Percentiles rank a stretch among this genome's conserved stretches.
Conservation (phyloP, 2,113 vertebrate genomes). For the Nothoprocta pentlandii region DNA sequence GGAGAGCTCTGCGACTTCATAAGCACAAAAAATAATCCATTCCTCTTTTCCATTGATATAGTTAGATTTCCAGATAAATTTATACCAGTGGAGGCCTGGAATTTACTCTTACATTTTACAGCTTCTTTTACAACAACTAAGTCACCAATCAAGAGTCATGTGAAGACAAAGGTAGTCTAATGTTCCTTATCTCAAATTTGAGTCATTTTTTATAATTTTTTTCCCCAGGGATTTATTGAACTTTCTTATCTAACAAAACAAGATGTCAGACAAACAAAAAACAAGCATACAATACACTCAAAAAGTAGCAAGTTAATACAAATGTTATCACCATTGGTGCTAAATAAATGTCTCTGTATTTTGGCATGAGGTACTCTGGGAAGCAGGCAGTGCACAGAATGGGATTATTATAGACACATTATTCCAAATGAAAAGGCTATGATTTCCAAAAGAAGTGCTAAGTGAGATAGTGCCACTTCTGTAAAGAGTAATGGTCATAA, state of each 20-base stretch:
- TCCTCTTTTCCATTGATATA: neutral
- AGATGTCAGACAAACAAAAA: neutral
- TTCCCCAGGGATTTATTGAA: neutral
- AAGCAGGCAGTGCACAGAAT: neutral
- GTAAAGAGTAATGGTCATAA: neutral
- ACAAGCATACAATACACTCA: neutral
- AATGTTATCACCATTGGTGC: neutral
- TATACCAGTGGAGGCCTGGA: neutral
- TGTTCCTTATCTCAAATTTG: neutral
- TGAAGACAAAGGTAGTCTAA: neutral
- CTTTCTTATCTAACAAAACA: neutral
- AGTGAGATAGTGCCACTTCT: neutral
- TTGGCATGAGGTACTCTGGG: neutral
- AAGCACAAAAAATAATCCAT: neutral
- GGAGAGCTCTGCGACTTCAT: neutral
- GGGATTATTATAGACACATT: constrained; percentile 2
- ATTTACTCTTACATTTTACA: neutral
- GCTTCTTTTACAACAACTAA: neutral
- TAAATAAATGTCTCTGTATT: neutral
- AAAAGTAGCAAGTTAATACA: neutral
- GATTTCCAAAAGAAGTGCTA: neutral
- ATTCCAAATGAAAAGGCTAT: neutral
- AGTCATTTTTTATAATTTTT: neutral
- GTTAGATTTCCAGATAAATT: neutral
- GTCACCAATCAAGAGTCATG: neutral